phyloP scores from a whole-genome alignment of 2,113 vertebrate genomes.

The Phalacrocorax carbo region DNA sequence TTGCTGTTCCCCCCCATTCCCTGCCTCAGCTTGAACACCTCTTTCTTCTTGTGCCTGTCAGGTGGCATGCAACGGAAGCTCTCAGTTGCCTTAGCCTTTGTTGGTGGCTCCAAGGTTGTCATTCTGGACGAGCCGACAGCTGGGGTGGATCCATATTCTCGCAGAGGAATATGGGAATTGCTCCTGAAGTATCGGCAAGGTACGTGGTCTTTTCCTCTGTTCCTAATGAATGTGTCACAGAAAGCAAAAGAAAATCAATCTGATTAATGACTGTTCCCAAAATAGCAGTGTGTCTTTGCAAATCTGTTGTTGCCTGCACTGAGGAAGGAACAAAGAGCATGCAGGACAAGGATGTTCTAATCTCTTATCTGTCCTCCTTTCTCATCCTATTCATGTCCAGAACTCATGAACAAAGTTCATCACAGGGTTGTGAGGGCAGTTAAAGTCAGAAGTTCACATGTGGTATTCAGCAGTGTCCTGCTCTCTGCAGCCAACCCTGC shows the following conservation, averaged over 20 bases:
- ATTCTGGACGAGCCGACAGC: slow-evolving; percentile 98
- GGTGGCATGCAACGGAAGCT: slow-evolving; percentile 98
- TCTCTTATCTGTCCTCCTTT: background rate
- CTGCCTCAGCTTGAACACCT: background rate
- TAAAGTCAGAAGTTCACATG: background rate
- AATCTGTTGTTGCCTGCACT: background rate
- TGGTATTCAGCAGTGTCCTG: background rate
- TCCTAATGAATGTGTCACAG: background rate
- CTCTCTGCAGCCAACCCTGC: background rate
- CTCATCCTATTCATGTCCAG: background rate
- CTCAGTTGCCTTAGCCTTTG: slow-evolving; percentile 95
- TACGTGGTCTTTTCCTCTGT: slow-evolving; percentile 25
- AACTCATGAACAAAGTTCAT: background rate
- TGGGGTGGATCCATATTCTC: slow-evolving; percentile 94
- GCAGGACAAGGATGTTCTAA: background rate
- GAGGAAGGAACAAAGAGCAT: background rate
- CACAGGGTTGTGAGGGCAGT: background rate
- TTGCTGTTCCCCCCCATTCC: background rate
- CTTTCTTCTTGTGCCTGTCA: background rate
- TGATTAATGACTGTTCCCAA: background rate
- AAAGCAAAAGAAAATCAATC: background rate
- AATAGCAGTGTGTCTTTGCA: background rate
- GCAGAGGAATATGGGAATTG: slow-evolving; percentile 96
- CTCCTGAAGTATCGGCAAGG: slow-evolving; percentile 92
- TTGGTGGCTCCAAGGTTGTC: slow-evolving; percentile 97